Evolutionary conservation across 2,113 vertebrate species (phyloP), one percentile per base, ranked within the genome.

Genomic region (Micronycteris hirsuta): DNA sequence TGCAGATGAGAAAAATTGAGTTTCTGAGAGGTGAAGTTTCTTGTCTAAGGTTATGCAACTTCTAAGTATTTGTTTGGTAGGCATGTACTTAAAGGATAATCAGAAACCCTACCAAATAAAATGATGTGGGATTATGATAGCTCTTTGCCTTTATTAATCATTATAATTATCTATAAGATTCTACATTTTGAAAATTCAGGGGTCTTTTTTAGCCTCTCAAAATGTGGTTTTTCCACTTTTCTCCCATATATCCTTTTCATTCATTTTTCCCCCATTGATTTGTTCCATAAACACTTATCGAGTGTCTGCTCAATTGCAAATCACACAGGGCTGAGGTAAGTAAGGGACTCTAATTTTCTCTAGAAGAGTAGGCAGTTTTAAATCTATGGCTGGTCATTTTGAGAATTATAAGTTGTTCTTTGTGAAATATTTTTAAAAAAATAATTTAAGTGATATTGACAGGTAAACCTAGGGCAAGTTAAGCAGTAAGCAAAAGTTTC

Each of bases 151-250:
- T 38, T 71, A 26, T 58, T 74, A 86, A 81, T 77, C 38, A 82
- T 86, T 67, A 43, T 1, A 80, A 12, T 61, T 20, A 83, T 16
- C 24, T 43, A 56, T 0, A 81, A 81, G 52, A 76, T 56, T 58
- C 26, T 65, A 71, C 22, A 38, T 36, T 94, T 95, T 80, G 67
- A 95, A 88, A 96, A 81, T 56, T 58, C 47, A 63, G 65, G 31
- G 68, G 52, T 52, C 41, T 49, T 9, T 73, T 88, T 89, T 41
- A 67, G n/a, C 17, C 4, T 92, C n/a, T 83, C 4, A 14, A n/a
- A 92, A 84, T 24, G 3, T 63, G 26, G 3, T 38, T 71, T 68
- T 84, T 92, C 7, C 2, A 73, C 14, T 70, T 91, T 94, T 86
- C 9, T 82, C 52, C 36, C 5, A 16, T n/a, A 6, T 24, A 65